Percentiles rank a stretch among this genome's conserved stretches.
phyloP scores from a whole-genome alignment of 2,113 vertebrate genomes.

The Centrocercus urophasianus region DNA sequence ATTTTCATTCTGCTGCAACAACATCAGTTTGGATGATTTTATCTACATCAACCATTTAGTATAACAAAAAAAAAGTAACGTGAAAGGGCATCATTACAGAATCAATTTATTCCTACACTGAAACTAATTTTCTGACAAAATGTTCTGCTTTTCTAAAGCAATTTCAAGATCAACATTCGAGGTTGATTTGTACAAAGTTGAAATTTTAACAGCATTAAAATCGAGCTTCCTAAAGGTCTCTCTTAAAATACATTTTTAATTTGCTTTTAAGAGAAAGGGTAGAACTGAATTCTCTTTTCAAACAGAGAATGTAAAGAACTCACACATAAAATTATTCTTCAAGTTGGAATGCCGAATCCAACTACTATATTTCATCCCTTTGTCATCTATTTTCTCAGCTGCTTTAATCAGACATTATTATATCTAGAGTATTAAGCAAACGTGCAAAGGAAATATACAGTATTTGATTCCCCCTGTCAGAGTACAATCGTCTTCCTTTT shows the following conservation, averaged over 20 bases:
- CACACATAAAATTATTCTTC: neutral
- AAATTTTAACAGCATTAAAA: conserved; percentile 25
- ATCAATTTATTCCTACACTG: conserved; percentile 36
- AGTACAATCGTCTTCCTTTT: neutral
- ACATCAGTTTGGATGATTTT: conserved; percentile 8
- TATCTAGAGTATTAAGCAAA: neutral
- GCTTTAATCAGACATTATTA: neutral
- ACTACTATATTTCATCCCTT: neutral
- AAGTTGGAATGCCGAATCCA: neutral
- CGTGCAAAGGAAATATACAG: neutral
- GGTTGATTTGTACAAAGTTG: neutral
- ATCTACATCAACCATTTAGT: conserved; percentile 39
- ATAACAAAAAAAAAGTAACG: conserved; percentile 26
- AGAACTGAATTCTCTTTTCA: neutral
- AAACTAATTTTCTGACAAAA: conserved; percentile 6
- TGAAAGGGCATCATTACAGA: conserved; percentile 45
- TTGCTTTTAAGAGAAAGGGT: neutral
- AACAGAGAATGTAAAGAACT: neutral
- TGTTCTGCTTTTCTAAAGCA: neutral
- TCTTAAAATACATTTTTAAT: conserved; percentile 23
- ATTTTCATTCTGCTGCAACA: conserved; percentile 45
- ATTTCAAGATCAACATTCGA: conserved; percentile 21
- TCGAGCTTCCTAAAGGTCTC: neutral
- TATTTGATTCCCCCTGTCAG: neutral
- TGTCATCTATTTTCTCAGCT: neutral